Evolutionary conservation across 2,888 invertebrate genomes (phyloP).

Genomic region (Falcaria lacertinaria): DNA sequence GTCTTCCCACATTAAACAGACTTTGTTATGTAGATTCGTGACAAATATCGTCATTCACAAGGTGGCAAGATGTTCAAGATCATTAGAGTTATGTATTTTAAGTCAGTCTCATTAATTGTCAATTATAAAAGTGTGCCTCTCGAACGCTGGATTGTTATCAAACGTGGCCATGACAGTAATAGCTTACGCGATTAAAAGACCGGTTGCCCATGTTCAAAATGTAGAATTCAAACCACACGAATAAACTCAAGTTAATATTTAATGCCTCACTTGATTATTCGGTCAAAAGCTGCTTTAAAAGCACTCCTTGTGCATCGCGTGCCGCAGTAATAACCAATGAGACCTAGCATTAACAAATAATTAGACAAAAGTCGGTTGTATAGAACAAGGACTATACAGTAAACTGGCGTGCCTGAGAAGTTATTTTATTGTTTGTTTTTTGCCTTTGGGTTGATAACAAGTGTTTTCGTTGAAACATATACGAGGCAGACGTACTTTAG

Average conservation of each 20-base stretch:
- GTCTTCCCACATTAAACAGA: background rate
- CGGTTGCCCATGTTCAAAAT: background rate
- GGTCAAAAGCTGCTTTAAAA: no score
- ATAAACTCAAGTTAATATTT: no score
- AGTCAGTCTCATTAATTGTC: no score
- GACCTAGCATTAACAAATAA: no score
- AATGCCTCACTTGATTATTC: no score
- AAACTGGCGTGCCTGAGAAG: conserved; percentile 6
- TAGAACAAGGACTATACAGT: conserved; percentile 7
- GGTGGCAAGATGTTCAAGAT: no score
- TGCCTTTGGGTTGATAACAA: conserved; percentile 7
- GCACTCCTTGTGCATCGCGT: no score
- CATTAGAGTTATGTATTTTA: no score
- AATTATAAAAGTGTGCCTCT: background rate
- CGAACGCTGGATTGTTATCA: background rate
- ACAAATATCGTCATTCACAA: no score
- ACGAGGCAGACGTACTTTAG: conserved; percentile 7
- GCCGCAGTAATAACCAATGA: no score
- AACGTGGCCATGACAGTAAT: background rate
- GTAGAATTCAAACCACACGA: background rate
- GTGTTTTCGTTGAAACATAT: conserved; percentile 1
- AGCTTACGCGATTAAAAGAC: background rate
- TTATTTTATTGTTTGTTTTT: background rate
- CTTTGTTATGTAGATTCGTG: no score
- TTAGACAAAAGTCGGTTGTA: conserved; percentile 9